phyloP scores from a whole-genome alignment of 92 coral and sea anemone genomes.

The Porites cylindrica region DNA sequence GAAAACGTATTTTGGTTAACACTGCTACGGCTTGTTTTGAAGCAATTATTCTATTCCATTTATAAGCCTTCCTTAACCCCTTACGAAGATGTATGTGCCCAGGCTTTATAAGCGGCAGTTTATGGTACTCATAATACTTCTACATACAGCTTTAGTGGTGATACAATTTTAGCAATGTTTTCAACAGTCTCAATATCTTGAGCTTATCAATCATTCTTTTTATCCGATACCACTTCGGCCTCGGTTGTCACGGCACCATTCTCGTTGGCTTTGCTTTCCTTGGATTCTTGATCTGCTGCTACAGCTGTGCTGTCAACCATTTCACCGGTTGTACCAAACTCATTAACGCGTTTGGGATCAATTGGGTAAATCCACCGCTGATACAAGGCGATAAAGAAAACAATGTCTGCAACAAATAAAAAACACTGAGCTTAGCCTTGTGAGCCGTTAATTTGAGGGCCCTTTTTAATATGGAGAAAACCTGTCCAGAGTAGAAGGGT shows the following conservation, averaged over 20 bases:
- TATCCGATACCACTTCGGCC: constrained; percentile 53
- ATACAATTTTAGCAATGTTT: neutral
- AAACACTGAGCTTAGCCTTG: neutral
- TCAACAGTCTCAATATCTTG: neutral
- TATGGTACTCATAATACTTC: no score
- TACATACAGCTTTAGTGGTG: no score
- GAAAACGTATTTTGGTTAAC: no score
- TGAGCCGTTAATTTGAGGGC: no score
- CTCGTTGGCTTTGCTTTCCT: constrained; percentile 18
- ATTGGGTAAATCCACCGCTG: constrained; percentile 99
- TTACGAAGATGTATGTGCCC: no score
- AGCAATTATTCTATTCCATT: no score
- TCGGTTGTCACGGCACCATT: constrained; percentile 16
- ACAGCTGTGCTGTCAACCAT: constrained; percentile 34
- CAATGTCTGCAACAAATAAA: constrained; percentile 72
- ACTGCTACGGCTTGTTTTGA: no score
- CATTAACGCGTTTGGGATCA: constrained; percentile 96
- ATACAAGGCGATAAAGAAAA: constrained; percentile 95
- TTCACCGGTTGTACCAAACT: constrained; percentile 95
- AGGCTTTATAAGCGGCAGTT: no score
- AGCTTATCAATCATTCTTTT: constrained; percentile 65
- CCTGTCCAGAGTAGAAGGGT: no score
- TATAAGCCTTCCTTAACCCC: no score
- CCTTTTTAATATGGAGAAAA: no score
- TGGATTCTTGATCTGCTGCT: constrained; percentile 3